Evolutionary conservation across 2,113 vertebrate genomes (phyloP), one percentile per base, ranked within the genome.

Genomic region (Gopherus flavomarginatus): DNA sequence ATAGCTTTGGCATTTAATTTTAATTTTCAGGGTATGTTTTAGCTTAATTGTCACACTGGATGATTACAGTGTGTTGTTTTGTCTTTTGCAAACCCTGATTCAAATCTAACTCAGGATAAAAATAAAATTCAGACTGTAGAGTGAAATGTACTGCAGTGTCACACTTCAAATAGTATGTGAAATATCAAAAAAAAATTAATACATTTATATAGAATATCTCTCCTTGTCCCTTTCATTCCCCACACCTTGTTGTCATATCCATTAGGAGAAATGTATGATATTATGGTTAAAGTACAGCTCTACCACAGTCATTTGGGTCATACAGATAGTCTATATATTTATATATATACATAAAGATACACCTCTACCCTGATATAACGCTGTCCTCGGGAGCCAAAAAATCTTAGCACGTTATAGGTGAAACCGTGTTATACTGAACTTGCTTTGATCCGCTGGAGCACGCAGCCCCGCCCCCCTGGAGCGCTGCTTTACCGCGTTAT

Each of bases 1-100:
- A 96, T 87, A 97, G 89, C 90, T 85, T 86, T 47, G 87, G 90
- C 96, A 98, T 97, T 98, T 98, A 93, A 98, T 97, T 98, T 98
- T 98, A 90, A 97, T 98, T 98, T 98, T 96, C 94, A 97, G 77
- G 86, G 59, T 97, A 97, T 97, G 85, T 98, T 97, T 97, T 92
- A 47, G 54, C 92, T 98, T 97, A 97, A 97, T 97, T 98, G 97
- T 88, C 96, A 82, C n/a, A 90, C 92, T 95, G 86, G 87, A 84
- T 92, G 95, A 92, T 97, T 94, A 84, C 91, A 96, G 91, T 12
- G 80, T 86, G 90, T 82, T 97, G 94, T 96, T 95, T 97, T 98
- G 94, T 97, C 96, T 97, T 98, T 77, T 95, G 88, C 85, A 90
- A 92, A 97, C 93, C 92, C 96, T 97, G 91, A 96, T 96, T 97